A percentile compares a stretch with the other conserved stretches of the same genome.
Evolutionary conservation across 53 echinoderm and acorn worm species (phyloP).

Genomic region (Arbacia lixula): DNA sequence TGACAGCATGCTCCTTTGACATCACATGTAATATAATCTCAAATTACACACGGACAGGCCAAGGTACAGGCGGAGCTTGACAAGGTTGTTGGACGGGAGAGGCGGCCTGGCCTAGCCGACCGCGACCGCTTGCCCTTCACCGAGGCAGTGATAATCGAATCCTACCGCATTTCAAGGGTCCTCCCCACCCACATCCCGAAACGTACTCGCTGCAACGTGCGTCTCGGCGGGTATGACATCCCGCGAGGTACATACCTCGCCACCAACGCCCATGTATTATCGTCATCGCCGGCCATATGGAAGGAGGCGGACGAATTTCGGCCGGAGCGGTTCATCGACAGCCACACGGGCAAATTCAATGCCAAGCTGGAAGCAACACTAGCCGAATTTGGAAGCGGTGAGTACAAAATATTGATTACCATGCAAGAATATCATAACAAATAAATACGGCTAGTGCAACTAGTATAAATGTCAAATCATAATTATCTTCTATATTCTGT

Average conservation of each 20-base stretch:
- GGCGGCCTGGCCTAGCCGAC: constrained; percentile 15
- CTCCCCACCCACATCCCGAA: constrained; percentile 9
- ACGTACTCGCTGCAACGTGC: constrained; percentile 6
- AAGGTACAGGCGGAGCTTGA: constrained; percentile 33
- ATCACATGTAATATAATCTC: too few relatives aligned
- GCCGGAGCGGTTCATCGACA: constrained; percentile 26
- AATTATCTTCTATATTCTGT: too few relatives aligned
- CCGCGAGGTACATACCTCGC: constrained; percentile 21
- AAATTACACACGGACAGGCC: not conserved
- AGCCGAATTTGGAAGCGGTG: constrained; percentile 27
- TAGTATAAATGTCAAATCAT: too few relatives aligned
- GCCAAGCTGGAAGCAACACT: constrained; percentile 6
- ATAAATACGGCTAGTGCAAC: too few relatives aligned
- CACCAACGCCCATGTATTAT: not conserved
- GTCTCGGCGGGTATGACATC: constrained; percentile 29
- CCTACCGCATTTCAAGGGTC: not conserved
- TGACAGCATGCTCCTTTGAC: too few relatives aligned
- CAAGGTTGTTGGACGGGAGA: constrained; percentile 8
- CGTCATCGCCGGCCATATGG: constrained; percentile 17
- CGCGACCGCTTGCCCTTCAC: not conserved
- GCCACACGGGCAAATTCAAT: not conserved
- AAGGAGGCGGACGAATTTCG: not conserved
- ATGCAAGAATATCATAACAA: too few relatives aligned
- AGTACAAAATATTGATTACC: too few relatives aligned
- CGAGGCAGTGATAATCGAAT: constrained; percentile 16